Conservation (phyloP, 2,888 invertebrate species). For the Steinernema hermaphroditum region DNA sequence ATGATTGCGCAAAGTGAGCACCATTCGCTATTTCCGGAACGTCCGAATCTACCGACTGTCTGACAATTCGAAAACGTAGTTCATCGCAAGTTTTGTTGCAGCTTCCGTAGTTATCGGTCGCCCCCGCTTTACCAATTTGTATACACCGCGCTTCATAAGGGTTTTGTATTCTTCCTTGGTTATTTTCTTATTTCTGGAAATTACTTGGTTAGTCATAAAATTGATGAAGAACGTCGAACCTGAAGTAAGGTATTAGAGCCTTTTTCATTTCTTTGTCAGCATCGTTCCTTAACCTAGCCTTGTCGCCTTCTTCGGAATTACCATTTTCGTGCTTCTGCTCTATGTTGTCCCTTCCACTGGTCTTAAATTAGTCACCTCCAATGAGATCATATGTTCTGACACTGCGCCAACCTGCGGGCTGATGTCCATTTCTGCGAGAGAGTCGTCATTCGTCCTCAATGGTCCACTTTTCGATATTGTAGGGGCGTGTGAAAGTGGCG, state of each 20-base stretch:
- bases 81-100: slow-evolving; percentile 21
- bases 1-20: slow-evolving; percentile 5
- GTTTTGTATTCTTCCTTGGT: slow-evolving; percentile 42
- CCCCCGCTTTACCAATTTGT: slow-evolving; percentile 28
- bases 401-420: not conserved
- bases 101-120: slow-evolving; percentile 1
- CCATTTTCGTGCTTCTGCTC: not conserved
- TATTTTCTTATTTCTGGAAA: slow-evolving; percentile 37
- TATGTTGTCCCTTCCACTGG: not conserved
- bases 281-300: not conserved
- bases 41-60: not conserved
- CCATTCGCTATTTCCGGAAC: not conserved
- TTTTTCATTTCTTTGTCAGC: slow-evolving; percentile 39
- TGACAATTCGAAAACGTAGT: slow-evolving; percentile 11
- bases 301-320: not conserved
- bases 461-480: not conserved
- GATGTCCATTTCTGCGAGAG: slow-evolving; percentile 16
- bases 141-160: slow-evolving; percentile 41
- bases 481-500: slow-evolving; percentile 16
- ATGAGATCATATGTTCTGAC: not conserved
- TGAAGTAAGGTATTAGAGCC: slow-evolving; percentile 39
- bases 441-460: not conserved
- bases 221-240: too few relatives aligned
- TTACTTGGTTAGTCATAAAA: too few relatives aligned
- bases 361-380: not conserved